phyloP scores from a whole-genome alignment of 1,140 invertebrate species.

The Drosophila ananassae region DNA sequence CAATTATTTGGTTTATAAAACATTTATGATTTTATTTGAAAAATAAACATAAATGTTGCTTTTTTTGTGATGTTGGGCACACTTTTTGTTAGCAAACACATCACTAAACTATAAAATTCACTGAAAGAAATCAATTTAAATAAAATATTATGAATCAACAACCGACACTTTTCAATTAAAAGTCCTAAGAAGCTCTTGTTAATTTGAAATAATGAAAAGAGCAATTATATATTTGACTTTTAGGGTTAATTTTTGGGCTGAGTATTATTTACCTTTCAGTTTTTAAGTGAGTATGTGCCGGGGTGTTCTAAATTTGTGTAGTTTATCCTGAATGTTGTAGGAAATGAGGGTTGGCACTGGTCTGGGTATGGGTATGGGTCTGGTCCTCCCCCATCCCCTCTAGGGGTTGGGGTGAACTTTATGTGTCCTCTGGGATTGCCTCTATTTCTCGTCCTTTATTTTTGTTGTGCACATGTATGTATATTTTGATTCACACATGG shows the following conservation, averaged over 20 bases:
- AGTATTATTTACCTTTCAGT: too few species aligned
- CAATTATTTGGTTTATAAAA: too few species aligned
- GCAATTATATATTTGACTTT: background rate
- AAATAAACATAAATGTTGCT: too few species aligned
- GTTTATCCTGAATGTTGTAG: background rate
- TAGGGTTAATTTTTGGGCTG: too few species aligned
- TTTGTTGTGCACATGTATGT: background rate
- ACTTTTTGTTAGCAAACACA: too few species aligned
- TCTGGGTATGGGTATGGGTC: background rate
- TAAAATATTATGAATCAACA: too few species aligned
- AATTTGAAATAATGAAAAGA: background rate
- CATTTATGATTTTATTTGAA: too few species aligned
- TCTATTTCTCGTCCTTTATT: slow-evolving; percentile 1
- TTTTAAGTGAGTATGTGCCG: slow-evolving; percentile 2
- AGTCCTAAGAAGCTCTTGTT: background rate
- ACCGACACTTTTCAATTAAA: too few species aligned
- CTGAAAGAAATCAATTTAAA: background rate
- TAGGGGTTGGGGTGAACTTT: background rate
- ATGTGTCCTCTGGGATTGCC: slow-evolving; percentile 22
- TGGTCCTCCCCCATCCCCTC: too few species aligned
- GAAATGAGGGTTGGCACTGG: background rate
- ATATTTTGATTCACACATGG: slow-evolving; percentile 9
- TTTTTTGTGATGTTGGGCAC: too few species aligned
- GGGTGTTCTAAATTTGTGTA: slow-evolving; percentile 10
- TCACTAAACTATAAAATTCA: too few species aligned